These are phyloP conservation scores for Ispidina lecontei DNA, from an alignment of 2,797 vertebrate species.

Conservation along the genomic window DNA sequence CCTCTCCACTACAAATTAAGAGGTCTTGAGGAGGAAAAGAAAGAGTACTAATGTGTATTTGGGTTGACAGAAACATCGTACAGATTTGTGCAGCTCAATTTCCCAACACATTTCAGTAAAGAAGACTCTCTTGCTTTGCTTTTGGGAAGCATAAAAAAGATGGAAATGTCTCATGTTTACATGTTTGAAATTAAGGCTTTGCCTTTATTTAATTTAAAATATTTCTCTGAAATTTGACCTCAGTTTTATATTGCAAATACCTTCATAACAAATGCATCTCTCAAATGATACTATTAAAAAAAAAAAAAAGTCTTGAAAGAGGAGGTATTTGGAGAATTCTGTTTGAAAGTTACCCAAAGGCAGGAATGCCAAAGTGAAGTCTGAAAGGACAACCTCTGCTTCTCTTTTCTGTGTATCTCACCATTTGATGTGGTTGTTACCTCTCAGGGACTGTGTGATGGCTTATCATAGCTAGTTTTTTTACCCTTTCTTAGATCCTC, in stretches of 20 bases:
- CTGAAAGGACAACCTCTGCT: not conserved
- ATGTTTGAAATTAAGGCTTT: not conserved
- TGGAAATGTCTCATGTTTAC: not conserved
- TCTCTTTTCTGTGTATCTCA: not conserved
- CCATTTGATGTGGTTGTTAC: not conserved
- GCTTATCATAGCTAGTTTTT: not conserved
- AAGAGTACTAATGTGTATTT: not conserved
- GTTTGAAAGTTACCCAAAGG: not conserved
- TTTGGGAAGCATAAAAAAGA: not conserved
- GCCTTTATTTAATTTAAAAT: not conserved
- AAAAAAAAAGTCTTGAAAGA: not conserved
- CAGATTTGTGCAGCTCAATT: constrained; percentile 36
- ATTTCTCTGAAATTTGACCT: not conserved
- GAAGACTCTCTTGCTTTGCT: not conserved
- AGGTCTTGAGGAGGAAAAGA: not conserved
- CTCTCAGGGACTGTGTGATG: accelerated
- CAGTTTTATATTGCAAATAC: not conserved
- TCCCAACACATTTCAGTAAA: not conserved
- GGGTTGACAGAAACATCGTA: not conserved
- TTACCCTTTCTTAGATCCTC: accelerated
- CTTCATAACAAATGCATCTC: not conserved
- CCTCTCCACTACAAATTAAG: not conserved
- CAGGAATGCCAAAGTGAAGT: not conserved
- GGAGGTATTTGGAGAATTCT: not conserved
- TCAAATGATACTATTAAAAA: not conserved